Base-by-base conservation (phyloP, 2,797 vertebrate species). In the Alosa sapidissima region DNA sequence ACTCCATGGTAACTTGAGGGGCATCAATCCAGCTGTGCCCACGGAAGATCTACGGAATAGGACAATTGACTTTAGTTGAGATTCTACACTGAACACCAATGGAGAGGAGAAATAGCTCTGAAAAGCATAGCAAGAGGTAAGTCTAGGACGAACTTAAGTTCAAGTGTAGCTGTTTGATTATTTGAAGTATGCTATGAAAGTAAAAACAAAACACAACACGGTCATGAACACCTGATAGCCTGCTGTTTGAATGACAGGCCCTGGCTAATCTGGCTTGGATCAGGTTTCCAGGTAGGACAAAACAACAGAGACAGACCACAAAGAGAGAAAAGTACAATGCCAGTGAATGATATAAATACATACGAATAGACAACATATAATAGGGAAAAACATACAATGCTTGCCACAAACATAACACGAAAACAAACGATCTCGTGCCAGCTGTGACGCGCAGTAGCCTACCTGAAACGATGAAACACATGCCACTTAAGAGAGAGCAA, bases 1-100 rank as follows among this genome's bases (percentile, higher is more conserved):
- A 62, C 88, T 95, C 94, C 96, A 96, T 96, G 82, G 83, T 88
- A 87, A 85, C 87, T 85, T 62, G 16, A 28, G 82, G 84, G 91
- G 92, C 91, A 88, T 95, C 90, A 95, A 94, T 89, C 83, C 85
- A 52, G 83, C 84, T 84, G 89, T 49, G 89, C 89, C 90, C 89
- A 88, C 81, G 87, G 83, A 33, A 86, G 87, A 90, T 86, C 95
- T 96, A 84, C 14, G 86, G 54, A 8, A 78, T 21, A 19, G 9
- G 19, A n/a, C 72, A 47, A 36, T 16, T 14, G 36, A 62, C 33
- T 36, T 75, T 21, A 78, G 60, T 47, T 78, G 16, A 78, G 1
- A 47, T 78, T 47, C 7, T 60, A 60, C 55, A 60, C 19, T 21
- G 55, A 47, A 47, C 58, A 58, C 55, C 4, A 14, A 36, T 13